phyloP scores from a whole-genome alignment of 2,797 vertebrate genomes.

The Cephalopachus bancanus region DNA sequence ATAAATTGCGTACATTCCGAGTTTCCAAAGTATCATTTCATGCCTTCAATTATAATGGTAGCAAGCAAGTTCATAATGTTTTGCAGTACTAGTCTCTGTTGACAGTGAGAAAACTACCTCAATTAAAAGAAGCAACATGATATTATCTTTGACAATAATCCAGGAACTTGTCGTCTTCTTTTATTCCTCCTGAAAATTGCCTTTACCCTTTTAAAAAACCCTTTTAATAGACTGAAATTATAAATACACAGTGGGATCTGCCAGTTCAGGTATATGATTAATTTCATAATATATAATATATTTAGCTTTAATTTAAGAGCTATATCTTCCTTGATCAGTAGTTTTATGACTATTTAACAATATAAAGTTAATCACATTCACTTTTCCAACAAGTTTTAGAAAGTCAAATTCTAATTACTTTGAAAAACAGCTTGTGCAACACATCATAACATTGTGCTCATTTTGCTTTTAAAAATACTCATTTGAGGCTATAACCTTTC shows the following conservation, averaged over 20 bases:
- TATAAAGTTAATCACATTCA: neutral
- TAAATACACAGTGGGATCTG: neutral
- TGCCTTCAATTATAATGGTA: neutral
- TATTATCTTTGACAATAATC: neutral
- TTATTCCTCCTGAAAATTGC: neutral
- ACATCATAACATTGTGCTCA: neutral
- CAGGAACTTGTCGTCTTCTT: neutral
- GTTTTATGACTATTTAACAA: conserved; percentile 4
- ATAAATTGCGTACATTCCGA: neutral
- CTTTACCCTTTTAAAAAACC: neutral
- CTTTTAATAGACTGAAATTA: conserved; percentile 39
- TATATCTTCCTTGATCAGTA: neutral
- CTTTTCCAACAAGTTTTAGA: neutral
- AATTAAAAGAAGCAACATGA: neutral
- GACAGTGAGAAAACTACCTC: neutral
- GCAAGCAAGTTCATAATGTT: neutral
- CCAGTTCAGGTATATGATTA: conserved; percentile 9
- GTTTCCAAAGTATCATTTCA: neutral
- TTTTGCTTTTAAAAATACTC: conserved; percentile 1
- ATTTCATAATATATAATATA: conserved; percentile 34
- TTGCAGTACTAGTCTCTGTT: neutral
- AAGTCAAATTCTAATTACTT: conserved; percentile 34
- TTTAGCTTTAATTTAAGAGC: neutral
- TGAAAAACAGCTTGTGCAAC: neutral
- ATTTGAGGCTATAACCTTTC: neutral